These are phyloP conservation scores for Heterocephalus glaber DNA, from an alignment of 2,113 vertebrate species.

Conservation along the genomic window DNA sequence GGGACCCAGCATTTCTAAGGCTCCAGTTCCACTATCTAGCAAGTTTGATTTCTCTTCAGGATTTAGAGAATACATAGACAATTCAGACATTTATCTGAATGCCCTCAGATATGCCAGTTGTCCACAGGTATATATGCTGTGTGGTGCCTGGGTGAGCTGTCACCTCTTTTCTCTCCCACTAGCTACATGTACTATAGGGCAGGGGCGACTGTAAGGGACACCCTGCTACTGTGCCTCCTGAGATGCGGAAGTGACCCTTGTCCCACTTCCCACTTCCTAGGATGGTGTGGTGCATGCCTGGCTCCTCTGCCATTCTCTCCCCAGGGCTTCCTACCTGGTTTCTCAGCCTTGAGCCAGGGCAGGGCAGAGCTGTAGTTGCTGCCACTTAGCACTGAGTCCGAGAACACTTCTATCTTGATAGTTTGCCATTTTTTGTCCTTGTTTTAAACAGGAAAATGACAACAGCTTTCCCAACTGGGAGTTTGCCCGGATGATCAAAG, in stretches of 20 bases:
- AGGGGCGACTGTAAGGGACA: too few relatives aligned
- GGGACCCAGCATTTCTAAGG: background rate
- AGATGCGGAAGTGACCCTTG: background rate
- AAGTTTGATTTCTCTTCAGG: slow-evolving; percentile 43
- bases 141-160: background rate
- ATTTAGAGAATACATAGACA: slow-evolving; percentile 48
- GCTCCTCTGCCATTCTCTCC: background rate
- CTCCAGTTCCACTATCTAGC: slow-evolving; percentile 2
- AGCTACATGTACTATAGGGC: too few relatives aligned
- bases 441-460: slow-evolving; percentile 89
- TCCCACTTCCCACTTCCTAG: background rate
- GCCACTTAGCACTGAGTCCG: background rate
- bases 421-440: background rate
- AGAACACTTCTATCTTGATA: background rate
- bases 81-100: slow-evolving; percentile 33
- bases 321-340: background rate
- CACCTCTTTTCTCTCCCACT: background rate
- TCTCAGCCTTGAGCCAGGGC: background rate
- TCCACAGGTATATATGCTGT: background rate
- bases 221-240: background rate
- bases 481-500: slow-evolving; percentile 95
- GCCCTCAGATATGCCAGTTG: background rate
- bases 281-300: background rate
- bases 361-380: background rate
- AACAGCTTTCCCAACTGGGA: slow-evolving; percentile 92